These are phyloP conservation scores for Alcedo quadribrachys DNA, from an alignment of 2,797 vertebrate genomes.

Conservation along the genomic window DNA sequence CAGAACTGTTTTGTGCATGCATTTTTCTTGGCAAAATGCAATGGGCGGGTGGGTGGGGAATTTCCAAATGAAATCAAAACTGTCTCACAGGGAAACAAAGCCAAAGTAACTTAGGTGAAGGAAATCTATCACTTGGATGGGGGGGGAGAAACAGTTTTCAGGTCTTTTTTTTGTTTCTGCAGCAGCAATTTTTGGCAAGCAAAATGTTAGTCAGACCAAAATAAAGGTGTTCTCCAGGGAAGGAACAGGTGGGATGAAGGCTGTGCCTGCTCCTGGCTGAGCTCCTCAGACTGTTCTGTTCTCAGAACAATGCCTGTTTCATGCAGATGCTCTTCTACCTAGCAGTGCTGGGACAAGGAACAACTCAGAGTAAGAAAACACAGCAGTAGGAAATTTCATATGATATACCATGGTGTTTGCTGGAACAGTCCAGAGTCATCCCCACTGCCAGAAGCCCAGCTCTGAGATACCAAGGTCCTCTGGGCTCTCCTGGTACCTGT, in stretches of 20 bases:
- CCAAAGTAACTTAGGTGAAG: neutral
- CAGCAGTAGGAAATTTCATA: neutral
- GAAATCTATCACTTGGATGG: neutral
- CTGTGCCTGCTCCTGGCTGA: neutral
- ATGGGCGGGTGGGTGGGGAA: neutral
- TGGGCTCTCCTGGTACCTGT: fast-evolving
- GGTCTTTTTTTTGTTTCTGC: neutral
- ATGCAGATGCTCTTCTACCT: neutral
- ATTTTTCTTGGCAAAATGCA: conserved; percentile 12
- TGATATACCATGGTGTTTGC: neutral
- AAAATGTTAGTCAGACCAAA: neutral
- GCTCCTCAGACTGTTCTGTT: neutral
- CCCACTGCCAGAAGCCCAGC: neutral
- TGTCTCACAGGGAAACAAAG: neutral
- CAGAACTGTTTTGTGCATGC: neutral
- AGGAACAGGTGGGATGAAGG: neutral
- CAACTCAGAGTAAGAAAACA: neutral
- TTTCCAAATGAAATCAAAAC: conserved; percentile 42
- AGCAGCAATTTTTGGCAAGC: neutral
- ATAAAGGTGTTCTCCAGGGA: neutral
- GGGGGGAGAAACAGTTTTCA: neutral
- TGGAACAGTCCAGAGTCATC: neutral
- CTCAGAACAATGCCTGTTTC: neutral
- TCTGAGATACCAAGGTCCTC: neutral
- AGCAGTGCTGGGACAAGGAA: neutral